Evolutionary conservation across 2,797 vertebrate genomes (phyloP).

Genomic region (Halcyon leucocephala): DNA sequence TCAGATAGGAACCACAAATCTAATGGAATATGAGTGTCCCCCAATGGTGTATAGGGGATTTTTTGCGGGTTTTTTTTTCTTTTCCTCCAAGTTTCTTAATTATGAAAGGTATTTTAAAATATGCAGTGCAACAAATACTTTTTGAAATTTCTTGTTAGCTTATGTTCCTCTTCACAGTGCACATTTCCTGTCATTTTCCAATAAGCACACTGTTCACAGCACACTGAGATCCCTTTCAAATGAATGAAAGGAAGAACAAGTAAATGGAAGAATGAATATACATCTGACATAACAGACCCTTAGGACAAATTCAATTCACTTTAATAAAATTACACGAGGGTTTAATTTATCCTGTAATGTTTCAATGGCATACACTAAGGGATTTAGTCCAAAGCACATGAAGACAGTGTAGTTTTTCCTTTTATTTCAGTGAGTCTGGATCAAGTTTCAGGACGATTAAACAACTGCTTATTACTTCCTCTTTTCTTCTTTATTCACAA

Average conservation of each 20-base stretch:
- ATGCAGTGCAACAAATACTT: background rate
- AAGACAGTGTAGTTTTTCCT: background rate
- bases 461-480: background rate
- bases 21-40: slow-evolving; percentile 39
- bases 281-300: background rate
- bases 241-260: background rate
- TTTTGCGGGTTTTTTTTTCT: background rate
- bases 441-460: background rate
- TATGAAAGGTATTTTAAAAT: slow-evolving; percentile 36
- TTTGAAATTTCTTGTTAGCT: slow-evolving; percentile 27
- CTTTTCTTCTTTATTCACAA: background rate
- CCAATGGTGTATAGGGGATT: background rate
- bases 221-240: background rate
- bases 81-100: background rate
- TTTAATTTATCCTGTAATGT: background rate
- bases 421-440: background rate
- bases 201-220: background rate
- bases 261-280: background rate
- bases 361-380: background rate
- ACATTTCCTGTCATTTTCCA: slow-evolving; percentile 44
- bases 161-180: background rate
- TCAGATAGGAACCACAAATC: slow-evolving; percentile 61
- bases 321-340: background rate
- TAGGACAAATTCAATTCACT: background rate
- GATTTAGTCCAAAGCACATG: background rate